Conservation (phyloP, 2,113 vertebrate species). For the Danionella cerebrum region DNA sequence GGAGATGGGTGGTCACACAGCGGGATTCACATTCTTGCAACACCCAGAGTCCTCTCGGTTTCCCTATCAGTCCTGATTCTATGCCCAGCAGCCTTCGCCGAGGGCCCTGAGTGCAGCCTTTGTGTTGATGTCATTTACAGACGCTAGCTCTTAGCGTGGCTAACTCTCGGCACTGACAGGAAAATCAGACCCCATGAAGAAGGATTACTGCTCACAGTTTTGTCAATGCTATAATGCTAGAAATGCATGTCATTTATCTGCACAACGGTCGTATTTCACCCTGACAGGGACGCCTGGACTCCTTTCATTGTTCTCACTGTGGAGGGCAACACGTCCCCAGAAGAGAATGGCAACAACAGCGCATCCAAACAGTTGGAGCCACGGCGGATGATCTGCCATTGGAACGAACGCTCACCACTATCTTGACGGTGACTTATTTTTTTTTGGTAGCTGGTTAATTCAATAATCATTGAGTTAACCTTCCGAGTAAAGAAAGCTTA, state of each 20-base stretch:
- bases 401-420: slow-evolving; percentile 46
- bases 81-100: slow-evolving; percentile 55
- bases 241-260: slow-evolving; percentile 62
- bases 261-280: slow-evolving; percentile 54
- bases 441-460: slow-evolving; percentile 50
- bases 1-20: slow-evolving; percentile 67
- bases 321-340: slow-evolving; percentile 47
- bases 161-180: slow-evolving; percentile 61
- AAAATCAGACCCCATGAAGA: slow-evolving; percentile 69
- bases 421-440: slow-evolving; percentile 40
- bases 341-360: slow-evolving; percentile 52
- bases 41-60: slow-evolving; percentile 60
- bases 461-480: background rate
- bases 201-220: slow-evolving; percentile 65
- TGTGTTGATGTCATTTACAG: slow-evolving; percentile 65
- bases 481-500: too few relatives aligned
- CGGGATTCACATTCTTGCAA: slow-evolving; percentile 52
- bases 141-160: slow-evolving; percentile 62
- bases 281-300: slow-evolving; percentile 63
- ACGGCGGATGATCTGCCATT: slow-evolving; percentile 58
- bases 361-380: slow-evolving; percentile 49
- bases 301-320: slow-evolving; percentile 37
- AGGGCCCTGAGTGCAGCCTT: slow-evolving; percentile 56
- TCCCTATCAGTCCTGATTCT: slow-evolving; percentile 56
- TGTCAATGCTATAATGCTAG: slow-evolving; percentile 56